phyloP scores from a whole-genome alignment of 1,140 invertebrate genomes.

The Musca domestica region DNA sequence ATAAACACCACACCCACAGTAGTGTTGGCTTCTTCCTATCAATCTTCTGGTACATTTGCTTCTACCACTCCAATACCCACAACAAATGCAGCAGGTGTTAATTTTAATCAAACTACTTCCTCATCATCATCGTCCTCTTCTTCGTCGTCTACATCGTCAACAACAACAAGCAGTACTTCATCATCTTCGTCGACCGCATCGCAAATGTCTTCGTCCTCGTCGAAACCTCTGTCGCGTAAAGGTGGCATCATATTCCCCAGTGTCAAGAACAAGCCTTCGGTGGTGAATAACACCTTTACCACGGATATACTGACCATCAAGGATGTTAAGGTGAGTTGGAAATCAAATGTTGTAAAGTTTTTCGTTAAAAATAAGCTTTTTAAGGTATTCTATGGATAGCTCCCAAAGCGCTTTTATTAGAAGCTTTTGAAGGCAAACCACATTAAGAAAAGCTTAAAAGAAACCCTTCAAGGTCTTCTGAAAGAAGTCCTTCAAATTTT shows the following conservation, averaged over 20 bases:
- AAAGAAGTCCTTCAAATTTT: too few species aligned
- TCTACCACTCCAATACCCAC: constrained; percentile 53
- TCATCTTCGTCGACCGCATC: constrained; percentile 29
- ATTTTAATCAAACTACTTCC: constrained; percentile 34
- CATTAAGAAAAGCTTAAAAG: too few species aligned
- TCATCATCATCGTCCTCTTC: constrained; percentile 39
- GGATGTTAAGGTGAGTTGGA: constrained; percentile 73
- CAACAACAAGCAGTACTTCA: constrained; percentile 18
- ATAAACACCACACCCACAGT: neutral
- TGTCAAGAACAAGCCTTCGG: constrained; percentile 83
- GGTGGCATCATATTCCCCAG: constrained; percentile 84
- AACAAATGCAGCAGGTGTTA: constrained; percentile 24
- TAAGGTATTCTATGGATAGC: neutral
- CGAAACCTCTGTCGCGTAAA: constrained; percentile 58
- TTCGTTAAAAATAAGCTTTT: neutral
- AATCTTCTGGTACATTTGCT: constrained; percentile 39
- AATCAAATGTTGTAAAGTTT: too few species aligned
- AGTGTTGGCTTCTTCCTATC: constrained; percentile 2
- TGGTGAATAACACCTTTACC: constrained; percentile 76
- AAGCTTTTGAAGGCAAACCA: too few species aligned
- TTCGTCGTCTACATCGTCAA: constrained; percentile 41
- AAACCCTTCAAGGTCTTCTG: too few species aligned
- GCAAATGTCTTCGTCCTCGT: constrained; percentile 28
- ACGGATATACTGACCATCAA: constrained; percentile 71
- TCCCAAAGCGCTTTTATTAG: too few species aligned